Evolutionary conservation across 2,113 vertebrate species (phyloP).

Genomic region (Lonchura striata): DNA sequence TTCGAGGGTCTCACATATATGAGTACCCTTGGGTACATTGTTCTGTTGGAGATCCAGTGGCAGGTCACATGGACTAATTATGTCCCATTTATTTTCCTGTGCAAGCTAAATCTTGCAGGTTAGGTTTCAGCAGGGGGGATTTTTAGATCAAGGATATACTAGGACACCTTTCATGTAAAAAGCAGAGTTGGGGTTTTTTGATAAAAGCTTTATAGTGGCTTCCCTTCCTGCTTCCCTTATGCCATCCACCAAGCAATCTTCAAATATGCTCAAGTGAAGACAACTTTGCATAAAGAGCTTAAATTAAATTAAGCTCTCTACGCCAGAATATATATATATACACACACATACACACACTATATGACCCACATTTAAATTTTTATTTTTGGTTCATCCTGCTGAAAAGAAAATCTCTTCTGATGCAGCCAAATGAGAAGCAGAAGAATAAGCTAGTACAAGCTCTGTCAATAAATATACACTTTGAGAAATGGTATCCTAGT

Average conservation of each 20-base stretch:
- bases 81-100: neutral
- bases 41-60: neutral
- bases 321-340: neutral
- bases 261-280: neutral
- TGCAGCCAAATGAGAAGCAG: slow-evolving; percentile 18
- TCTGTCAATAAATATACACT: neutral
- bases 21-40: rapidly evolving
- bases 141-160: neutral
- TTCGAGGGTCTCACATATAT: neutral
- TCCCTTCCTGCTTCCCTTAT: neutral
- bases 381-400: neutral
- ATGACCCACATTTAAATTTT: neutral
- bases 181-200: neutral
- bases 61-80: neutral
- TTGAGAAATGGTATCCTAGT: slow-evolving; percentile 50
- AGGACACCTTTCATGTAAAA: neutral
- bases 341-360: neutral
- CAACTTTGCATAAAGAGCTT: neutral
- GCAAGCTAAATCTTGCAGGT: neutral
- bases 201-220: neutral
- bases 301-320: neutral
- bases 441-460: slow-evolving; percentile 5
- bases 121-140: neutral
- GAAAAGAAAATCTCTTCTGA: neutral
- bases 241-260: neutral